Conservation (phyloP, 2,797 vertebrate species). For the Microctenopoma lineatum region DNA sequence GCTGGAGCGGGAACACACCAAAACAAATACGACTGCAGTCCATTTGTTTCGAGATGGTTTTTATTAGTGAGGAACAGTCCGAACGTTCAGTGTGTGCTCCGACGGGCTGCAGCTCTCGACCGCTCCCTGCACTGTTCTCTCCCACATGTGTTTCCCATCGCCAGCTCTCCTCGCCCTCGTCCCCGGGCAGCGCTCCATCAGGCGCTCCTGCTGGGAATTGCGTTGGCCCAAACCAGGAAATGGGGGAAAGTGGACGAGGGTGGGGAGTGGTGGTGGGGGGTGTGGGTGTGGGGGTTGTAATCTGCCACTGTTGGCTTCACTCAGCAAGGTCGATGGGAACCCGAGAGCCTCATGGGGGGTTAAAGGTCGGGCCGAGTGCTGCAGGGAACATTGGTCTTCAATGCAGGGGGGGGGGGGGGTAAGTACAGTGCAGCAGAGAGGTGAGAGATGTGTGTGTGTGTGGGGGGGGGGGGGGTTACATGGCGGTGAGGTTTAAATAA, state of each 20-base stretch:
- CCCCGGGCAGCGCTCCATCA: conserved; percentile 68
- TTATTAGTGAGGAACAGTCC: conserved; percentile 31
- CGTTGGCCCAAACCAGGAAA: conserved; percentile 65
- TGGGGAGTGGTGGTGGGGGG: background rate
- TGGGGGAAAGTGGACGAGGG: conserved; percentile 26
- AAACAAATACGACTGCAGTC: conserved; percentile 12
- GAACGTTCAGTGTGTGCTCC: conserved; percentile 13
- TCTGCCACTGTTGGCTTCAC: conserved; percentile 38
- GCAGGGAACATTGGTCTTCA: conserved; percentile 55
- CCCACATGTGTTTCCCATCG: conserved; percentile 72
- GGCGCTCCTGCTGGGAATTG: conserved; percentile 71
- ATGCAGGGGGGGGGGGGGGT: conserved; percentile 37
- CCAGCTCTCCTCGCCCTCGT: conserved; percentile 41
- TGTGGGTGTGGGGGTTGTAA: background rate
- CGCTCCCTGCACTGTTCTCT: conserved; percentile 25
- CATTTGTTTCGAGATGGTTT: background rate
- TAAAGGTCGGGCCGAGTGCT: conserved; percentile 50
- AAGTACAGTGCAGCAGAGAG: conserved; percentile 14
- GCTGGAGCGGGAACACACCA: conserved; percentile 23
- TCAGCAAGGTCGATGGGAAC: conserved; percentile 50
- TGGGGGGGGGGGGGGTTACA: no score
- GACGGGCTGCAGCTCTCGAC: conserved; percentile 28
- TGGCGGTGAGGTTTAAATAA: no score
- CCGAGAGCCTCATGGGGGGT: conserved; percentile 52
- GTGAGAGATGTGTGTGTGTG: conserved; percentile 22